Conservation (phyloP, 1,140 invertebrate genomes). For the Cydia pomonella region DNA sequence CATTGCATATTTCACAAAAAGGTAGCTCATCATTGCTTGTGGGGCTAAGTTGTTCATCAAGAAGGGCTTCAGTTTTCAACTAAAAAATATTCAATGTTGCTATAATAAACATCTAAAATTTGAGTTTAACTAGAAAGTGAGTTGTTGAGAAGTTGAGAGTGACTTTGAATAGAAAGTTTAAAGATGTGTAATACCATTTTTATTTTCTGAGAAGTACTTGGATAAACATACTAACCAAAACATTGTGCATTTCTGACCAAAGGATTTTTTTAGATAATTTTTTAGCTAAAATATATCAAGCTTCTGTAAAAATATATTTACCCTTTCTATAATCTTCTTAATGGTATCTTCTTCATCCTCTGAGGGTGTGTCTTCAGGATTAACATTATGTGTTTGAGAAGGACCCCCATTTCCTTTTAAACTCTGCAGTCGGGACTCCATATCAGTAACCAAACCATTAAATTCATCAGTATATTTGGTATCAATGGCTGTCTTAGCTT, state of each 20-base stretch:
- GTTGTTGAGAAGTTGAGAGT: no score
- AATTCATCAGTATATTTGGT: slow-evolving; percentile 67
- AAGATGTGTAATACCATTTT: no score
- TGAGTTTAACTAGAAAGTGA: neutral
- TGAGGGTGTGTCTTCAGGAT: slow-evolving; percentile 38
- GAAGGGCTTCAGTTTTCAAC: slow-evolving; percentile 51
- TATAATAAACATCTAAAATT: slow-evolving; percentile 37
- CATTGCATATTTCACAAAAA: slow-evolving; percentile 89
- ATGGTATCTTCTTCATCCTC: slow-evolving; percentile 64
- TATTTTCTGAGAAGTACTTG: no score
- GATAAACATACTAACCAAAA: no score
- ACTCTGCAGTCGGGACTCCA: slow-evolving; percentile 78
- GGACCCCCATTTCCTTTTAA: slow-evolving; percentile 70
- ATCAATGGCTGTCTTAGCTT: slow-evolving; percentile 81
- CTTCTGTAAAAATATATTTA: slow-evolving; percentile 41
- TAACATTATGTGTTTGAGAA: neutral
- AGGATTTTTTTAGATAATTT: neutral
- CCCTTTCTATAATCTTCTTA: slow-evolving; percentile 66
- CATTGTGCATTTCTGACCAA: no score
- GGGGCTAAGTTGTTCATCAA: slow-evolving; percentile 44
- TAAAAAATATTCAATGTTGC: slow-evolving; percentile 35
- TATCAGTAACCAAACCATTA: slow-evolving; percentile 66
- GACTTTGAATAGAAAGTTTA: no score
- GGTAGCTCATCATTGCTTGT: slow-evolving; percentile 83
- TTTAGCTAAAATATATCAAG: slow-evolving; percentile 31